Evolutionary conservation across 1,140 invertebrate genomes (phyloP).

Genomic region (Magallana gigas): DNA sequence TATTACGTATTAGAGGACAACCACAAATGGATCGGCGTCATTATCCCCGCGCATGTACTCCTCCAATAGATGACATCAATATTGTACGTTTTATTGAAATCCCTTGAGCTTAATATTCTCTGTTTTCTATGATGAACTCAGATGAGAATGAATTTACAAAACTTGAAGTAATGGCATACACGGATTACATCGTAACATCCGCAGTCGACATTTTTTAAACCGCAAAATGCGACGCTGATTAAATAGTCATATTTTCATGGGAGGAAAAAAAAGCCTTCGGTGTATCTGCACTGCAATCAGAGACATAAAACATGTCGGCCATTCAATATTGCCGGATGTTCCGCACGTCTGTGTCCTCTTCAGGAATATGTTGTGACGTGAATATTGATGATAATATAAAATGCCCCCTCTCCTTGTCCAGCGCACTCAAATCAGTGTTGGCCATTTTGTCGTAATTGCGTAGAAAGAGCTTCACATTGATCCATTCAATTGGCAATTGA

Average conservation of each 20-base stretch:
- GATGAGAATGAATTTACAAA: background rate
- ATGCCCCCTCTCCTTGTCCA: background rate
- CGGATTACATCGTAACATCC: background rate
- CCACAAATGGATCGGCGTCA: no score
- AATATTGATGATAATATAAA: constrained; percentile 30
- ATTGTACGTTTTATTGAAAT: background rate
- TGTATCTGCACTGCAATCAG: no score
- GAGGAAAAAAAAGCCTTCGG: background rate
- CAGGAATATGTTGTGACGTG: constrained; percentile 1
- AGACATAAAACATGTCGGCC: background rate
- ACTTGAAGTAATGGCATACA: background rate
- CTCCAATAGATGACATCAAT: background rate
- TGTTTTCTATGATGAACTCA: no score
- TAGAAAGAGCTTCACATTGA: constrained; percentile 29
- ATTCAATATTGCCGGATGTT: background rate
- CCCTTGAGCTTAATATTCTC: no score
- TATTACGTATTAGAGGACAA: no score
- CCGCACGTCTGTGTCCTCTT: background rate
- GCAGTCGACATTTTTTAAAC: background rate
- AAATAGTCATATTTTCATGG: background rate
- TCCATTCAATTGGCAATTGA: constrained; percentile 28
- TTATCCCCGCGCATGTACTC: background rate
- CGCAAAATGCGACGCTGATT: background rate
- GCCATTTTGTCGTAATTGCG: constrained; percentile 22
- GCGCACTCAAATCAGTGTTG: constrained; percentile 12